phyloP scores from a whole-genome alignment of 2,888 invertebrate genomes.

The Orgyia antiqua region DNA sequence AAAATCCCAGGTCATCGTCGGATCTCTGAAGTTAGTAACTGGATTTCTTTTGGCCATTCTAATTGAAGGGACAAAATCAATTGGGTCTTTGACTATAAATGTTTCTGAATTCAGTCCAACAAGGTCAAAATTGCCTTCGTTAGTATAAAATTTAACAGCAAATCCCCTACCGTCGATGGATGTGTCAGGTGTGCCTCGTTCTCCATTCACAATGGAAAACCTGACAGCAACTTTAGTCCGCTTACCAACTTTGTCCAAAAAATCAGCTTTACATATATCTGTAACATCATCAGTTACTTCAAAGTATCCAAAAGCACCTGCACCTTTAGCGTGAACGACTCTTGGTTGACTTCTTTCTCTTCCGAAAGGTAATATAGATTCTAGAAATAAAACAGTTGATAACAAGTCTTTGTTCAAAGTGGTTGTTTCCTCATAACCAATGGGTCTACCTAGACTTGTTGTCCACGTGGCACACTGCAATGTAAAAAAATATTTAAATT shows the following conservation, averaged over 20 bases:
- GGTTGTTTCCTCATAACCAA: constrained; percentile 80
- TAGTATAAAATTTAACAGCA: constrained; percentile 91
- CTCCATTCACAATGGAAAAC: constrained; percentile 89
- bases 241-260: constrained; percentile 87
- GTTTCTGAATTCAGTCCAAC: neutral
- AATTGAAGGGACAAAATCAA: constrained; percentile 70
- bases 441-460: constrained; percentile 86
- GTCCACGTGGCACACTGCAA: constrained; percentile 74
- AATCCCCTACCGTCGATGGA: constrained; percentile 92
- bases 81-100: neutral
- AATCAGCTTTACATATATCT: constrained; percentile 84
- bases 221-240: constrained; percentile 86
- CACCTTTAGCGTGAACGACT: constrained; percentile 95
- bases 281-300: constrained; percentile 90
- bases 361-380: constrained; percentile 86
- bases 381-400: constrained; percentile 86
- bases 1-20: constrained; percentile 78
- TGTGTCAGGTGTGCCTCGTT: constrained; percentile 91
- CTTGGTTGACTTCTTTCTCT: constrained; percentile 94
- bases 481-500: too few relatives aligned
- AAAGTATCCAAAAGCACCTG: constrained; percentile 90
- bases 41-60: constrained; percentile 50
- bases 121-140: constrained; percentile 90
- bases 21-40: constrained; percentile 61
- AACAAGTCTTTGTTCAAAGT: constrained; percentile 88